These are phyloP conservation scores for Polypterus bichir DNA, from an alignment of 2,113 vertebrate species.

Conservation along the genomic window DNA sequence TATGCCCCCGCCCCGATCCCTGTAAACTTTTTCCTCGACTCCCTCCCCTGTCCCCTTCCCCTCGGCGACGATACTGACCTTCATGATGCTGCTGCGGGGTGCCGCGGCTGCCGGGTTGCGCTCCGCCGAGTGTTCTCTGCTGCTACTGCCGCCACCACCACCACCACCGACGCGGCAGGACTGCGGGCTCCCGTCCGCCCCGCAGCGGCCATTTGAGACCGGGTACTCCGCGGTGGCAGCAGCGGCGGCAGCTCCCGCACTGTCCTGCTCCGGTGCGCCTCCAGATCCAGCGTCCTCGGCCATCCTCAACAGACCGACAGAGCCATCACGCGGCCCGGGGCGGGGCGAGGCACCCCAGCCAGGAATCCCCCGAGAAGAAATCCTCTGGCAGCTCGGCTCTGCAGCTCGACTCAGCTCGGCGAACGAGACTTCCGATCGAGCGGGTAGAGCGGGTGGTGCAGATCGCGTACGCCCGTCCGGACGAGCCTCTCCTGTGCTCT, in stretches of 20 bases:
- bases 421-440: no score
- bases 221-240: constrained; percentile 28
- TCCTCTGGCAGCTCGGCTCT: not conserved
- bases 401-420: no score
- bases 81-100: constrained; percentile 74
- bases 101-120: constrained; percentile 45
- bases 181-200: constrained; percentile 38
- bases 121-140: constrained; percentile 62
- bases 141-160: constrained; percentile 34
- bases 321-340: not conserved
- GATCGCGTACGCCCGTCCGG: no score
- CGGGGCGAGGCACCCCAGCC: not conserved
- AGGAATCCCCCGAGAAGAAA: not conserved
- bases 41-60: no score
- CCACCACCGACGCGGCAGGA: constrained; percentile 8
- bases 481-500: no score
- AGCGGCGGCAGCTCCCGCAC: constrained; percentile 32
- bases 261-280: constrained; percentile 29
- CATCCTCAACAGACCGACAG: no score
- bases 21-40: no score
- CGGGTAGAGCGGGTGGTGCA: no score
- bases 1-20: no score
- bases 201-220: constrained; percentile 45
- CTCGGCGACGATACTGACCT: constrained; percentile 45
- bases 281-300: not conserved